Evolutionary conservation across 1,140 invertebrate species (phyloP).

Genomic region (Drosophila kanapiae): DNA sequence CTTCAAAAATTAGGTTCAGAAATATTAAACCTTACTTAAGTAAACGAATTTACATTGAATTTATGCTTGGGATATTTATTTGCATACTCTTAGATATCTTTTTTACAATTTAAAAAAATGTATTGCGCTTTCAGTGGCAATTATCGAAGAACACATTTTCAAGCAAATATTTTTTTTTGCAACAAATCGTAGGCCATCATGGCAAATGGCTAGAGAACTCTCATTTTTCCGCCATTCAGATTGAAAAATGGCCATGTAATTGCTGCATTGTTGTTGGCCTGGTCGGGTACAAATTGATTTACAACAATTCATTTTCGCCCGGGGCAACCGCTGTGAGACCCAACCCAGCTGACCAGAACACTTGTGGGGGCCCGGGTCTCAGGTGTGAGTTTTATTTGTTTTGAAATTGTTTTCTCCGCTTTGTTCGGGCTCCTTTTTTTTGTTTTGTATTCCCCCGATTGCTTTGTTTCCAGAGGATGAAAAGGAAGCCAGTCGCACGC

Average conservation of each 20-base stretch:
- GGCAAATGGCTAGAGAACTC: slow-evolving; percentile 4
- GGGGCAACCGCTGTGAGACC: slow-evolving; percentile 53
- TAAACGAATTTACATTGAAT: too few relatives aligned
- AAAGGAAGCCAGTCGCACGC: slow-evolving; percentile 44
- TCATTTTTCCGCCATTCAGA: slow-evolving; percentile 36
- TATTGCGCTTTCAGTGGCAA: neutral
- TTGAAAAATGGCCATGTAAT: slow-evolving; percentile 66
- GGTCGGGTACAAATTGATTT: slow-evolving; percentile 77
- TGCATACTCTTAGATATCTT: neutral
- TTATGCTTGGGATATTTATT: too few relatives aligned
- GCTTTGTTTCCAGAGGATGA: slow-evolving; percentile 21
- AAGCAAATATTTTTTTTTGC: neutral
- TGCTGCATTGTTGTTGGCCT: slow-evolving; percentile 58
- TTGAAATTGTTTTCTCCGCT: slow-evolving; percentile 65
- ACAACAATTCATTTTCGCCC: slow-evolving; percentile 72
- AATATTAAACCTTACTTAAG: too few relatives aligned
- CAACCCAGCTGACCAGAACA: slow-evolving; percentile 50
- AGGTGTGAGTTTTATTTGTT: slow-evolving; percentile 80
- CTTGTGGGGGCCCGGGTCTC: slow-evolving; percentile 49
- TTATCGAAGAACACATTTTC: neutral
- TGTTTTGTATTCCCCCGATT: slow-evolving; percentile 28
- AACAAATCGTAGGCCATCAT: slow-evolving; percentile 42
- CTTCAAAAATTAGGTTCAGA: neutral
- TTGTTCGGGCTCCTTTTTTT: slow-evolving; percentile 45
- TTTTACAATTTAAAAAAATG: neutral